These are phyloP conservation scores for Callochromis pleurospilus DNA, from an alignment of 2,113 vertebrate genomes.

Conservation along the genomic window DNA sequence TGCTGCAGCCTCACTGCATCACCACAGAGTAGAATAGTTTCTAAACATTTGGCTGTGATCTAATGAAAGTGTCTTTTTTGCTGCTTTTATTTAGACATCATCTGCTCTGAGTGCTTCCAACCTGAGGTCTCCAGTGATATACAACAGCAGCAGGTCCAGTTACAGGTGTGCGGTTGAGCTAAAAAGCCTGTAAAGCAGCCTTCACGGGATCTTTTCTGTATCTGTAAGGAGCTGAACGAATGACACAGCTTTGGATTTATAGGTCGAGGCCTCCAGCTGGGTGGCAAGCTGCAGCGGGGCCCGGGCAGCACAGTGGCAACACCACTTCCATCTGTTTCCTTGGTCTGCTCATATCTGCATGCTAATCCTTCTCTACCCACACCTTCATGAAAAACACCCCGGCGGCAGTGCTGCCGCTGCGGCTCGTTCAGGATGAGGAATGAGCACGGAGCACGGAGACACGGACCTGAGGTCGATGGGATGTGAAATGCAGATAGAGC, in stretches of 20 bases:
- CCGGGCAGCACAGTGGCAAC: conserved; percentile 26
- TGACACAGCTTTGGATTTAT: conserved; percentile 58
- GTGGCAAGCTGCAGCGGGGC: conserved; percentile 55
- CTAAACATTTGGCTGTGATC: not conserved
- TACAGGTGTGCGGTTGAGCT: conserved; percentile 27
- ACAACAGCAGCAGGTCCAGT: not conserved
- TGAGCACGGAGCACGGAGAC: conserved; percentile 25
- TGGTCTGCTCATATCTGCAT: conserved; percentile 55
- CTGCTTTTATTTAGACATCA: not conserved
- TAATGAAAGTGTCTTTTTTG: not conserved
- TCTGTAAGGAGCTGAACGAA: conserved; percentile 38
- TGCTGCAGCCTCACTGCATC: not conserved
- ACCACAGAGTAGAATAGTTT: not conserved
- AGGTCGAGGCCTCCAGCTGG: conserved; percentile 56
- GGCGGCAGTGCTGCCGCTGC: not conserved
- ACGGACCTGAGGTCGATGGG: conserved; percentile 19
- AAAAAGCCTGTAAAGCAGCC: conserved; percentile 8
- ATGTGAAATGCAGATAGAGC: conserved; percentile 39
- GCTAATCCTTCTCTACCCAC: conserved; percentile 55
- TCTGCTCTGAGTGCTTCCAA: not conserved
- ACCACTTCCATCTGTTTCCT: conserved; percentile 69
- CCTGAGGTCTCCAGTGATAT: not conserved
- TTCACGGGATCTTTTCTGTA: conserved; percentile 27
- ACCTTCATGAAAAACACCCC: conserved; percentile 41
- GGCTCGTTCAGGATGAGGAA: conserved; percentile 42